Evolutionary conservation across 1,140 invertebrate species (phyloP).

Genomic region (Zophobas morio): DNA sequence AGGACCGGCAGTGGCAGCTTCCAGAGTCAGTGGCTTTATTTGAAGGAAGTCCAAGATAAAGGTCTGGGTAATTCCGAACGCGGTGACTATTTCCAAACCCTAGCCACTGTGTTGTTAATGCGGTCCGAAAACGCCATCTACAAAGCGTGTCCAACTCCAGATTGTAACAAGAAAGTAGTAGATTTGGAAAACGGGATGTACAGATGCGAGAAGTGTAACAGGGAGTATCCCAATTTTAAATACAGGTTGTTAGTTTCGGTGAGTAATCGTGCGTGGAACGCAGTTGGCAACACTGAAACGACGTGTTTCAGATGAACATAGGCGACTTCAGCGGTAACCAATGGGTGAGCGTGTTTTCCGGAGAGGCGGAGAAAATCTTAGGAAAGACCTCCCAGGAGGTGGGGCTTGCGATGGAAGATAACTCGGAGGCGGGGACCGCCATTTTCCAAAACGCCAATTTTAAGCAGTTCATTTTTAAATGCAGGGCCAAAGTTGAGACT

Average conservation of each 20-base stretch:
- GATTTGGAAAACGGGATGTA: conserved; percentile 91
- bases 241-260: conserved; percentile 88
- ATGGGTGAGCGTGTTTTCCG: conserved; percentile 93
- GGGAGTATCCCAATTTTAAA: conserved; percentile 87
- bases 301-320: conserved; percentile 76
- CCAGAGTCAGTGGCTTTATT: conserved; percentile 76
- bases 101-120: conserved; percentile 79
- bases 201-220: conserved; percentile 95
- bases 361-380: conserved; percentile 86
- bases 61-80: conserved; percentile 78
- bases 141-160: conserved; percentile 87
- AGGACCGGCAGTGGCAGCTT: conserved; percentile 67
- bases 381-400: conserved; percentile 85
- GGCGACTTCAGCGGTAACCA: conserved; percentile 86
- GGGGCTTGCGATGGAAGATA: conserved; percentile 77
- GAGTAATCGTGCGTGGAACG: conserved; percentile 67
- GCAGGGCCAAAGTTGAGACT: conserved; percentile 89
- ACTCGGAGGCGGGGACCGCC: conserved; percentile 73
- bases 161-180: conserved; percentile 95
- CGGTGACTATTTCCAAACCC: conserved; percentile 83
- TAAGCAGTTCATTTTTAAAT: conserved; percentile 84
- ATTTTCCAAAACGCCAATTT: conserved; percentile 84
- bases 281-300: no score
- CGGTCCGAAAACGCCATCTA: conserved; percentile 88
- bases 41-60: conserved; percentile 80